phyloP scores from a whole-genome alignment of 2,888 invertebrate species.

The Hanleya hanleyi region DNA sequence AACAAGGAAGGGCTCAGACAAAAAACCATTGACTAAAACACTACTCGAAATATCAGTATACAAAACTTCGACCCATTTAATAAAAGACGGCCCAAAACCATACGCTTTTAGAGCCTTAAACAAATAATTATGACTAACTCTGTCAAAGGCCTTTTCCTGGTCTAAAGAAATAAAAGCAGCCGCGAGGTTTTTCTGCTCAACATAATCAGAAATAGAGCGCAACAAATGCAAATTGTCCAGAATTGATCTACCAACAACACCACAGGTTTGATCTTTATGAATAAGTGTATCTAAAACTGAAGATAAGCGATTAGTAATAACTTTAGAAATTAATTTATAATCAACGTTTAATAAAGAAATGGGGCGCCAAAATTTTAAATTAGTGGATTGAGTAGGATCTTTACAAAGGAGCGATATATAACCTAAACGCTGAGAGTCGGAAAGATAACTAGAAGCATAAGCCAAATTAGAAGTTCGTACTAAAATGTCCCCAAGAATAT shows the following conservation, averaged over 20 bases:
- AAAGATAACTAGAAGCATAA: not conserved
- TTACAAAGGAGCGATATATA: slow-evolving; percentile 25
- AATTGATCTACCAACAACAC: slow-evolving; percentile 39
- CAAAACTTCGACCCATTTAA: slow-evolving; percentile 33
- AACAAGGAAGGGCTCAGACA: not conserved
- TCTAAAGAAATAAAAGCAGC: slow-evolving; percentile 40
- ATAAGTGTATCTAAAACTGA: slow-evolving; percentile 31
- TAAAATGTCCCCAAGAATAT: not conserved
- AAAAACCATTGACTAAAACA: slow-evolving; percentile 2
- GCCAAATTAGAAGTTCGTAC: not conserved
- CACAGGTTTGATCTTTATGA: slow-evolving; percentile 39
- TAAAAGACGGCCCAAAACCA: slow-evolving; percentile 39
- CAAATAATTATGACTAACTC: slow-evolving; percentile 40
- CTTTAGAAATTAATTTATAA: slow-evolving; percentile 43
- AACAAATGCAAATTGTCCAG: slow-evolving; percentile 41
- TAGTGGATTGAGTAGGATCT: slow-evolving; percentile 25
- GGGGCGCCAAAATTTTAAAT: no score
- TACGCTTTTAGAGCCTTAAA: slow-evolving; percentile 34
- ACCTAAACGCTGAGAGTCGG: slow-evolving; percentile 28
- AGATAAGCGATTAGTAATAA: slow-evolving; percentile 31
- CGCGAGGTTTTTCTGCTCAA: slow-evolving; percentile 33
- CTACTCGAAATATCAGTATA: not conserved
- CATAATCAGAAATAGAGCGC: slow-evolving; percentile 37
- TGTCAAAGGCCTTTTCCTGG: slow-evolving; percentile 48
- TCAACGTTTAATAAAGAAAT: slow-evolving; percentile 41